phyloP scores from a whole-genome alignment of 2,797 vertebrate species.

The Vultur gryphus region DNA sequence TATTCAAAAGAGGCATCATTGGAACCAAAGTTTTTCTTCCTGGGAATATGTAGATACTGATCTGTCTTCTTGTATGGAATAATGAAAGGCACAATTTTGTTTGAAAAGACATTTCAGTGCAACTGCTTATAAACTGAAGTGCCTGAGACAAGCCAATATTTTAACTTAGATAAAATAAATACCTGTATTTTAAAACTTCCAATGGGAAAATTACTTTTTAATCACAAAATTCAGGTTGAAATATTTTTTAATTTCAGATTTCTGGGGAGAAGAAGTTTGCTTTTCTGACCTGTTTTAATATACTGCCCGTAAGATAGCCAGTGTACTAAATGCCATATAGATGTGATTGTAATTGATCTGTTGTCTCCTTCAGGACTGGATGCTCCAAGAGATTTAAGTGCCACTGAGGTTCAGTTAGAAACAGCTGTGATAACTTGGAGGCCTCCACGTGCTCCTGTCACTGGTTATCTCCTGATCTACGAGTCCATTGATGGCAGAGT shows the following conservation, averaged over 20 bases:
- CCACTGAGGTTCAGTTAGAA: slow-evolving; percentile 88
- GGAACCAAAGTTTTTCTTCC: background rate
- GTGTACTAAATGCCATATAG: background rate
- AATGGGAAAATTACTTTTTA: background rate
- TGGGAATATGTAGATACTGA: background rate
- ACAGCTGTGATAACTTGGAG: slow-evolving; percentile 87
- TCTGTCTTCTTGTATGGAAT: background rate
- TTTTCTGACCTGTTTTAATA: background rate
- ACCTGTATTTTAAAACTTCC: background rate
- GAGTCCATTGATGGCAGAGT: slow-evolving; percentile 84
- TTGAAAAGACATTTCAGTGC: background rate
- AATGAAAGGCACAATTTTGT: background rate
- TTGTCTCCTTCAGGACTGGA: slow-evolving; percentile 81
- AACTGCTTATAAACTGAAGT: background rate
- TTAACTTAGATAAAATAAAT: background rate
- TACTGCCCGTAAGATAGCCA: background rate
- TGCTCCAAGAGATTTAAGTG: slow-evolving; percentile 84
- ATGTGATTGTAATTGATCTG: background rate
- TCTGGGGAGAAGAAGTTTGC: background rate
- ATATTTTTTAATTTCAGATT: background rate
- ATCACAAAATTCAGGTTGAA: background rate
- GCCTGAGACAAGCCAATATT: background rate
- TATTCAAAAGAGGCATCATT: background rate
- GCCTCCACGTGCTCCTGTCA: slow-evolving; percentile 86
- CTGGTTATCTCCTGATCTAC: slow-evolving; percentile 89